Evolutionary conservation across 2,113 vertebrate genomes (phyloP).

Genomic region (Ranitomeya imitator): DNA sequence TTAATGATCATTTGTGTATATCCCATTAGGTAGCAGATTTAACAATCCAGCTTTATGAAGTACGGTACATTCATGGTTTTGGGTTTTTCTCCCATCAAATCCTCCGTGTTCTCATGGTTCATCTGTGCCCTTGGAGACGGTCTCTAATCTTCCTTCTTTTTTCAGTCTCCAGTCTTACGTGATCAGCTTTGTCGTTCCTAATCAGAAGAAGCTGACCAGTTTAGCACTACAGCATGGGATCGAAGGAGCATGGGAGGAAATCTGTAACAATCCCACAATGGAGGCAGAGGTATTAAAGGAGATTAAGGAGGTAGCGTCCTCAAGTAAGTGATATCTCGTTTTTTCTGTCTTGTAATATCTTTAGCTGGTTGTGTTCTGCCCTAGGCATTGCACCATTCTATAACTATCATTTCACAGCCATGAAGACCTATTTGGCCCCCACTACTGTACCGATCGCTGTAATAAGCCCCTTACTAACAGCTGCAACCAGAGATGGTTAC

Average conservation of each 20-base stretch:
- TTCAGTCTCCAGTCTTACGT: constrained; percentile 92
- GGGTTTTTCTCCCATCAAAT: background rate
- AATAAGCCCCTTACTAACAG: background rate
- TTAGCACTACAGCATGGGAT: constrained; percentile 85
- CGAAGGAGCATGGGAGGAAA: constrained; percentile 82
- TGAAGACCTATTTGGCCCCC: background rate
- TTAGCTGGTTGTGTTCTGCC: background rate
- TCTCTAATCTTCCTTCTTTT: constrained; percentile 56
- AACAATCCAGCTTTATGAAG: too few species aligned
- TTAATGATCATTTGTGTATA: too few species aligned
- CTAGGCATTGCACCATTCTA: background rate
- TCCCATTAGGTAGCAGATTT: too few species aligned
- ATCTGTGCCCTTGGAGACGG: background rate
- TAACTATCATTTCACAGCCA: background rate
- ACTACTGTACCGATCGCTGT: background rate
- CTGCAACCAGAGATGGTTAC: too few species aligned
- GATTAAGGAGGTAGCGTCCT: constrained; percentile 86
- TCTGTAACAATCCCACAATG: constrained; percentile 91
- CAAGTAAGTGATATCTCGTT: constrained; percentile 78
- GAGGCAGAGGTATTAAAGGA: constrained; percentile 87
- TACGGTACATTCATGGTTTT: too few species aligned
- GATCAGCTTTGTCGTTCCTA: constrained; percentile 98
- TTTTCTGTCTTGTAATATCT: background rate
- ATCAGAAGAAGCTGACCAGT: constrained; percentile 85
- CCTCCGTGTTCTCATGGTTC: background rate